phyloP scores from a whole-genome alignment of 2,113 vertebrate species.

The Hypanus sabinus region DNA sequence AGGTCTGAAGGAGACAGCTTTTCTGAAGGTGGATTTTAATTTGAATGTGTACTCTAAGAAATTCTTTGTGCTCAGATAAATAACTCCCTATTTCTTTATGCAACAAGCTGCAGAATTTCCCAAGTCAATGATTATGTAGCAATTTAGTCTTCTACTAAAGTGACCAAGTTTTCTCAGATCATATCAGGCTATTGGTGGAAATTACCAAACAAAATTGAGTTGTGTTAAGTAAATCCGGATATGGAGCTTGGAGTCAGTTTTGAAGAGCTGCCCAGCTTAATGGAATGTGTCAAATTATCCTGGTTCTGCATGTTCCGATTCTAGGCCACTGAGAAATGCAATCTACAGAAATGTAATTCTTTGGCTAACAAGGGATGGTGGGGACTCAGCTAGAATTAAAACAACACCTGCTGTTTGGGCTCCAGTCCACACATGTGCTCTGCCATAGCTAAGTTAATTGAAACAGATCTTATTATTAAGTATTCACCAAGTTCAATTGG shows the following conservation, averaged over 20 bases:
- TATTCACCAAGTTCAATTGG: not conserved
- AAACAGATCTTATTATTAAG: not conserved
- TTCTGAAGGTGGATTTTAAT: not conserved
- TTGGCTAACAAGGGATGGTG: conserved; percentile 31
- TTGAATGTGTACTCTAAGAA: not conserved
- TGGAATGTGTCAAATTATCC: conserved; percentile 27
- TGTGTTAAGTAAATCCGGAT: conserved; percentile 23
- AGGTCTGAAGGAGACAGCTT: not conserved
- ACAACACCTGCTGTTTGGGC: conserved; percentile 32
- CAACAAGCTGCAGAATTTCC: too few relatives aligned
- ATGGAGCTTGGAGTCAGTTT: not conserved
- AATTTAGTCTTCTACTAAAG: not conserved
- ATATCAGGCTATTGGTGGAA: not conserved
- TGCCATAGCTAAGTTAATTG: not conserved
- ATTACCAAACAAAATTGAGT: conserved; percentile 10
- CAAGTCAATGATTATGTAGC: not conserved
- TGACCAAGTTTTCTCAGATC: not conserved
- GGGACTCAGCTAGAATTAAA: not conserved
- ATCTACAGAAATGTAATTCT: not conserved
- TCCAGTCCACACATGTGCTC: not conserved
- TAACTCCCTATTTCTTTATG: not conserved
- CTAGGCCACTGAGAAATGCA: not conserved
- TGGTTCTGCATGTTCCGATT: conserved; percentile 22
- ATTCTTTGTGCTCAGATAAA: not conserved
- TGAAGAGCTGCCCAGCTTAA: conserved; percentile 34